Base-by-base conservation (phyloP, 2,113 vertebrate genomes). In the Tragelaphus strepsiceros region DNA sequence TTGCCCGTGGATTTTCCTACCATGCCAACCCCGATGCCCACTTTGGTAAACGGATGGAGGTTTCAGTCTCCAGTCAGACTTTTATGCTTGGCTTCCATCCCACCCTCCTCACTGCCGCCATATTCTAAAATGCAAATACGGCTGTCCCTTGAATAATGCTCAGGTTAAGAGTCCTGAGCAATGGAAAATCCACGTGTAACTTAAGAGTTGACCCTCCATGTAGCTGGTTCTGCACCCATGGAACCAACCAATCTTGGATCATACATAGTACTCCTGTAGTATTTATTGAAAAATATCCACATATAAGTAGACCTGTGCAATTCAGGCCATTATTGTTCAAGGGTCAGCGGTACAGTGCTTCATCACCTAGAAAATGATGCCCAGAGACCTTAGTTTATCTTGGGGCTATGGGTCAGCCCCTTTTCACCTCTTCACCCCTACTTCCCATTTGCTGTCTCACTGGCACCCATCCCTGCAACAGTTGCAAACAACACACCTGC, bases 21-120 rank as follows among this genome's bases (percentile, higher is more conserved):
- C 10, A 61, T 39, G 64, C 22, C 8, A 43, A 32, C 11, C 19
- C 21, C 3, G 28, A 30, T 3, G 35, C 7, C n/a, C 4, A 32
- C 26, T 78, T 90, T 39, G 58, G 28, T 28, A 30, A 88, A 6
- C 1, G 7, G n/a, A 39, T 26, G 56, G 78, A 62, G 53, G 7
- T 6, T 46, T 64, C 35, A 14, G 24, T 51, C 49, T 86, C 54
- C 35, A 77, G 24, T 15, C 35, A 58, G 62, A 6, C 61, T 5
- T 21, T 58, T 64, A n/a, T 19, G 26, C 19, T 94, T 35, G 71
- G 54, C 32, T 92, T 91, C 49, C 15, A 77, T 56, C 17, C 35
- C 19, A 39, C 16, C 4, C 39, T 16, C 15, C 24, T 95, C 1
- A 0, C 0, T 21, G 21, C 30, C 39, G 46, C 6, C 7, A 2